Evolutionary conservation across 2,888 invertebrate species (phyloP), one percentile per base, ranked within the genome.

Genomic region (Ashinkailepas kermadecensis): DNA sequence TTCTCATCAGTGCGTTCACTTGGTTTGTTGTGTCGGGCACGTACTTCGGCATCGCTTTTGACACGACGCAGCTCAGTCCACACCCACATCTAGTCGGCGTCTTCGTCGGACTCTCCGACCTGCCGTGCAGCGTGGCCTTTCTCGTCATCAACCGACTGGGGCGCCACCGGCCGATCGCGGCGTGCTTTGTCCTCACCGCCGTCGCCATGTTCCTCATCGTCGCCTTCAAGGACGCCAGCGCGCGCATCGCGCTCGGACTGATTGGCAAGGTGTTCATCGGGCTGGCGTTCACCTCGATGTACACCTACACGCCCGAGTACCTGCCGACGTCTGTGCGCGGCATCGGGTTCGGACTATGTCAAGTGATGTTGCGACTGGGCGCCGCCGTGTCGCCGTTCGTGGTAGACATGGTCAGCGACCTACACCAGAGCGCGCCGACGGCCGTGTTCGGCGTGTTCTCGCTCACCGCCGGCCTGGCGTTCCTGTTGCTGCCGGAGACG

Each of bases 61-160:
- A 87, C 80, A 85, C 88, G 56, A 88, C 89, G 15, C 87, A 86
- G 80, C 86, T 89, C 81, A 87, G 87, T 64, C 86, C 87, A 23
- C 87, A 89, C 84, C 86, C 88, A 23, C 89, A 90, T 85, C 84
- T 89, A 83, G 88, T 89, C 83, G 87, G 88, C n/a, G 85, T 89
- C n/a, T 88, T 89, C 80, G 89, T 88, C 13, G 85, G 85, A n/a
- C 86, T 89, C 80, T 90, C 90, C 85, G 85, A 89, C 56, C 84
- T 86, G 3, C 87, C 88, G 25, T 89, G 89, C 81, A 83, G 86
- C 57, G 81, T 87, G 81, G 85, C 86, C 23, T 88, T 87, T 82
- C 86, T 87, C 64, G 82, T 87, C 64, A 82, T 88, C n/a, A 86
- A 86, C 82, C 87, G 87, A 84, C 87, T 88, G 84, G 89, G 89